A percentile compares a stretch with the other conserved stretches of the same genome.
phyloP scores from a whole-genome alignment of 1,140 invertebrate genomes.

The Apis mellifera region Amel_HAv3.1 CM009936.2:5927001-5927500 shows the following conservation, averaged over 20 bases:
- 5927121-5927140: neutral
- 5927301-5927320: too few relatives aligned
- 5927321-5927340: too few relatives aligned
- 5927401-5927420: neutral
- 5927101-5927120: neutral
- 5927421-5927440: neutral
- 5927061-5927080: constrained; percentile 13
- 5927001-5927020: constrained; percentile 17
- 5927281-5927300: too few relatives aligned
- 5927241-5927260: too few relatives aligned
- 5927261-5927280: too few relatives aligned
- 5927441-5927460: neutral
- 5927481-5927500: neutral
- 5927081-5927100: constrained; percentile 1
- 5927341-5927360: too few relatives aligned
- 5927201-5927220: neutral
- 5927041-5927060: constrained; percentile 17
- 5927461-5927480: neutral
- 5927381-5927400: too few relatives aligned
- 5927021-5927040: neutral
- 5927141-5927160: neutral
- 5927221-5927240: neutral
- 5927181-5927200: neutral
- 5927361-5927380: too few relatives aligned
- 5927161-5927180: neutral